Percentiles rank a stretch among this genome's conserved stretches.
phyloP scores from a whole-genome alignment of 1,140 invertebrate species.

The Pissodes strobi region DNA sequence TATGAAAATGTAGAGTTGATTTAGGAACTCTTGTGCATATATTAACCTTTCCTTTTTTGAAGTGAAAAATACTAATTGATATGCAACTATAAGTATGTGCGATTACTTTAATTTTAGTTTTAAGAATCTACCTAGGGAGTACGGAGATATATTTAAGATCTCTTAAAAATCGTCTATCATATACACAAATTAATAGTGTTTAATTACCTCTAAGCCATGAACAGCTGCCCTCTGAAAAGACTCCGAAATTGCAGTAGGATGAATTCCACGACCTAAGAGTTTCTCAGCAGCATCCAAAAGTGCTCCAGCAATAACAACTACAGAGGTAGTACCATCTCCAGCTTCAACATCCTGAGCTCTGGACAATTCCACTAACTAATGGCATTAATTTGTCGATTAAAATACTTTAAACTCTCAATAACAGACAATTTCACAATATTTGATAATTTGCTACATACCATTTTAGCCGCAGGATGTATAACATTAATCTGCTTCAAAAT shows the following conservation, averaged over 20 bases:
- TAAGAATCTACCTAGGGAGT: too few relatives aligned
- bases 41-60: too few relatives aligned
- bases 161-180: too few relatives aligned
- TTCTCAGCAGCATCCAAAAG: constrained; percentile 94
- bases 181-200: not conserved
- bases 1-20: too few relatives aligned
- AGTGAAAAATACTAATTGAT: too few relatives aligned
- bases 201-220: constrained; percentile 74
- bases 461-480: constrained; percentile 98
- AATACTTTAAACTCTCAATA: too few relatives aligned
- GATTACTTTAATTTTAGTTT: too few relatives aligned
- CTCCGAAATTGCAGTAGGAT: constrained; percentile 97
- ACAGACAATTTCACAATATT: too few relatives aligned
- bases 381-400: not conserved
- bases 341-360: constrained; percentile 99
- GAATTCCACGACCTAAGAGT: constrained; percentile 91
- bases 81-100: too few relatives aligned
- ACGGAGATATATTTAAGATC: too few relatives aligned
- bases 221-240: constrained; percentile 90
- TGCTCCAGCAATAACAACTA: constrained; percentile 95
- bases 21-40: too few relatives aligned
- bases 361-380: constrained; percentile 93
- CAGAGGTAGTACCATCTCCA: constrained; percentile 98
- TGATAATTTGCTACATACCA: constrained; percentile 85
- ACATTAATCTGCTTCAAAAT: constrained; percentile 99